Evolutionary conservation across 2,797 vertebrate species (phyloP).

Genomic region (Parauchenoglanis ngamensis): DNA sequence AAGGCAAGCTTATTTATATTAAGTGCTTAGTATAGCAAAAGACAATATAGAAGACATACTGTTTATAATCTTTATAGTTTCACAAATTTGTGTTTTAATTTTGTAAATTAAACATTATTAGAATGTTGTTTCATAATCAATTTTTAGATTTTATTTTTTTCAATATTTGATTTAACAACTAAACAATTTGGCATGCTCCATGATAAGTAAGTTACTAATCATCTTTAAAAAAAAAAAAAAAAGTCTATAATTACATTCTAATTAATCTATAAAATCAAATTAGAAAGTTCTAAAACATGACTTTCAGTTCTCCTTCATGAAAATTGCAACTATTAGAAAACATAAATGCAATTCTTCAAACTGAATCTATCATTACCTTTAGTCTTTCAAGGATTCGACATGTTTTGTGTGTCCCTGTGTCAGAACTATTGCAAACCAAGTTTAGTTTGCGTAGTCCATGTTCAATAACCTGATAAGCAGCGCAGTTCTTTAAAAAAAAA

Average conservation of each 20-base stretch:
- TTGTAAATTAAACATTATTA: not conserved
- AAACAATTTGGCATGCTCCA: not conserved
- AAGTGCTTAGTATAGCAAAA: conserved; percentile 2
- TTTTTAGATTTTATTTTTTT: not conserved
- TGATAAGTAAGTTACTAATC: not conserved
- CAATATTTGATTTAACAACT: not conserved
- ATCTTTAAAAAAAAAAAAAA: not conserved
- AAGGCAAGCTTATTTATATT: not conserved
- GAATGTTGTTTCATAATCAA: not conserved
- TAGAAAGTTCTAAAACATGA: not conserved
- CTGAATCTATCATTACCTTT: conserved; percentile 5
- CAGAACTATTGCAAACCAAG: not conserved
- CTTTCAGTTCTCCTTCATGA: not conserved
- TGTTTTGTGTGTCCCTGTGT: not conserved
- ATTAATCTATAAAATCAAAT: not conserved
- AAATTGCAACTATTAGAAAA: not conserved
- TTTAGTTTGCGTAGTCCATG: not conserved
- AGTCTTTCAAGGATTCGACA: conserved; percentile 18
- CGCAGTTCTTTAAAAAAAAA: conserved; percentile 3
- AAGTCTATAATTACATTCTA: not conserved
- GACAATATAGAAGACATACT: not conserved
- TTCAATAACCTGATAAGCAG: not conserved
- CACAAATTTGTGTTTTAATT: conserved; percentile 5
- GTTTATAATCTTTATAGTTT: not conserved
- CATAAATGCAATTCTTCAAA: not conserved